These are phyloP conservation scores for Pheosia tremula DNA, from an alignment of 2,888 invertebrate genomes.

Conservation along the genomic window DNA sequence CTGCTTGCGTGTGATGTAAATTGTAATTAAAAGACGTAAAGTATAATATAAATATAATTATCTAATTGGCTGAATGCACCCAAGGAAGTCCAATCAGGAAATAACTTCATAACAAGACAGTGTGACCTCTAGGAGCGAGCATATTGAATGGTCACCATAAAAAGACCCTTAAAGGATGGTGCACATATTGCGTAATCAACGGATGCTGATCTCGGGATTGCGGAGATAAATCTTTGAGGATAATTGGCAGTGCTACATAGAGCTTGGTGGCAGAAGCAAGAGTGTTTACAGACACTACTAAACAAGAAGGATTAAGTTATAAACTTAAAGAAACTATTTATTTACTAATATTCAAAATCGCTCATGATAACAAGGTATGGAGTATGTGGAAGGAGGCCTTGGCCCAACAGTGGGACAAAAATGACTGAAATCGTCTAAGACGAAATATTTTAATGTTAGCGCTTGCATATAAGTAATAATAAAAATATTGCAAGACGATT, in stretches of 20 bases:
- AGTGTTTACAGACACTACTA: constrained; percentile 21
- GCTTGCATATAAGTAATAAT: no score
- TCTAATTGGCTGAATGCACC: background rate
- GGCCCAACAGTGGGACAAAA: no score
- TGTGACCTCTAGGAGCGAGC: background rate
- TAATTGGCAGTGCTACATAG: constrained; percentile 43
- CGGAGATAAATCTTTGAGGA: constrained; percentile 42
- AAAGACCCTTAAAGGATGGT: constrained; percentile 3
- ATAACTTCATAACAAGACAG: constrained; percentile 3
- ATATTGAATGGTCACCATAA: constrained; percentile 11
- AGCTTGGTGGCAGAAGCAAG: constrained; percentile 20
- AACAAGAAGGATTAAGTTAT: constrained; percentile 8
- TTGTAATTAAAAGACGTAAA: background rate
- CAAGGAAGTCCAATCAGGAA: constrained; percentile 2
- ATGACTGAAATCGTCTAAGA: no score
- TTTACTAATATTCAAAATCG: background rate
- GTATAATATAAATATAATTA: background rate
- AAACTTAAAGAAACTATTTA: background rate
- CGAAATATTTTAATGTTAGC: no score
- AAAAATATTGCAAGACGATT: no score
- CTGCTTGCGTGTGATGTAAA: no score
- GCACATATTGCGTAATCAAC: constrained; percentile 17
- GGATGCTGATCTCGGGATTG: constrained; percentile 27
- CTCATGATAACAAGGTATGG: no score
- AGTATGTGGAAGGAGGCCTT: no score